A percentile compares a stretch with the other conserved stretches of the same genome.
phyloP scores from a whole-genome alignment of 2,888 invertebrate species.

The Leptarthrus brevirostris region DNA sequence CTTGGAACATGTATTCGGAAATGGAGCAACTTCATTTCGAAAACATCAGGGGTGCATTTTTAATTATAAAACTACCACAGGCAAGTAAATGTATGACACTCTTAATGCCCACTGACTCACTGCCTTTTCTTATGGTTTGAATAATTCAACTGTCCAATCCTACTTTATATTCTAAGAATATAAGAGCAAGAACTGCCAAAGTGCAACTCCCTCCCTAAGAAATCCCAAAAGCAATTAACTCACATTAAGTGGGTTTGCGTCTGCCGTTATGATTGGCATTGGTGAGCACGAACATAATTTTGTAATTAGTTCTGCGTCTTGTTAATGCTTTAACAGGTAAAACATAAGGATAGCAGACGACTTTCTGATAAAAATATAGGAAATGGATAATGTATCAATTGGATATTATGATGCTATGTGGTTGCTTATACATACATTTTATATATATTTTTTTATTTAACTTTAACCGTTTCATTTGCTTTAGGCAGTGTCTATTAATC shows the following conservation, averaged over 20 bases:
- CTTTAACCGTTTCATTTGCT: too few species aligned
- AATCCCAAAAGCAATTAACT: constrained; percentile 41
- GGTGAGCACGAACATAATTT: constrained; percentile 21
- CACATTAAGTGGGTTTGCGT: constrained; percentile 8
- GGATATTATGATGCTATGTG: too few species aligned
- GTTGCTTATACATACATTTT: too few species aligned
- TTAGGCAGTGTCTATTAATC: too few species aligned
- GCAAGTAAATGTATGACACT: background rate
- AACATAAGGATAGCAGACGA: too few species aligned
- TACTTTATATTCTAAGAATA: constrained; percentile 15
- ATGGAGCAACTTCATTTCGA: constrained; percentile 10
- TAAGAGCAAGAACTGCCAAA: background rate
- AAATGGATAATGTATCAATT: too few species aligned
- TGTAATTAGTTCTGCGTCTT: constrained; percentile 37
- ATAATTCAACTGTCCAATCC: constrained; percentile 16
- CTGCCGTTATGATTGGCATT: constrained; percentile 48
- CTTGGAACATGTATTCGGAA: constrained; percentile 27
- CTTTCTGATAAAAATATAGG: too few species aligned
- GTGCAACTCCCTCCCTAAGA: constrained; percentile 15
- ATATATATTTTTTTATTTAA: too few species aligned
- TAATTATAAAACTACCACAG: constrained; percentile 29
- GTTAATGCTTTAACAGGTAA: background rate
- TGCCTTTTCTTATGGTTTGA: constrained; percentile 18
- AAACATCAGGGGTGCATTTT: constrained; percentile 37
- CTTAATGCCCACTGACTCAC: constrained; percentile 32